phyloP scores from a whole-genome alignment of 2,113 vertebrate species.

The Gasterosteus aculeatus region DNA sequence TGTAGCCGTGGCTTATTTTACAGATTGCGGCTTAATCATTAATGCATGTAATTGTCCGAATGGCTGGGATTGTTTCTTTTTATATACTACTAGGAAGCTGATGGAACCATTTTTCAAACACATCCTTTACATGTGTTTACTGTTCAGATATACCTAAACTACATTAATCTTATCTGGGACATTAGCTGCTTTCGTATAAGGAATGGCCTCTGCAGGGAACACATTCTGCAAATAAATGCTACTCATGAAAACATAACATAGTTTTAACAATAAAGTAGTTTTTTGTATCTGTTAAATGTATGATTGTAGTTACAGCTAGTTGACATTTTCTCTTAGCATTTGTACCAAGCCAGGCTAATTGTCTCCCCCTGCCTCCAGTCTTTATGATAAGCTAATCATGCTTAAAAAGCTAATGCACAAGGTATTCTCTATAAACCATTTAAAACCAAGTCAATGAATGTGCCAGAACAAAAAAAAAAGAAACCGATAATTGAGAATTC shows the following conservation, averaged over 20 bases:
- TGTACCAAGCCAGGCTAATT: background rate
- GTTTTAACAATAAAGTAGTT: background rate
- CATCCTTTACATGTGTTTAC: background rate
- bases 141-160: background rate
- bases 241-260: background rate
- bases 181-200: background rate
- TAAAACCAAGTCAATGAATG: background rate
- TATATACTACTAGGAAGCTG: background rate
- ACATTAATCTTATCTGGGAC: background rate
- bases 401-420: background rate
- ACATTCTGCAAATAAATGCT: background rate
- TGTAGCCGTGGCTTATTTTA: background rate
- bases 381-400: background rate
- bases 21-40: slow-evolving; percentile 3
- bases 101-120: slow-evolving; percentile 6
- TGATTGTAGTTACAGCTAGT: background rate
- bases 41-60: background rate
- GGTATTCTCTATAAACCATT: background rate
- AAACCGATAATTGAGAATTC: background rate
- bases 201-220: background rate
- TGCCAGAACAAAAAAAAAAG: slow-evolving; percentile 2
- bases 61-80: background rate
- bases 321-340: background rate
- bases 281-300: background rate
- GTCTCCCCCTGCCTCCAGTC: background rate